Conservation (phyloP, 1,140 invertebrate species). For the Drosophila sp. region DNA sequence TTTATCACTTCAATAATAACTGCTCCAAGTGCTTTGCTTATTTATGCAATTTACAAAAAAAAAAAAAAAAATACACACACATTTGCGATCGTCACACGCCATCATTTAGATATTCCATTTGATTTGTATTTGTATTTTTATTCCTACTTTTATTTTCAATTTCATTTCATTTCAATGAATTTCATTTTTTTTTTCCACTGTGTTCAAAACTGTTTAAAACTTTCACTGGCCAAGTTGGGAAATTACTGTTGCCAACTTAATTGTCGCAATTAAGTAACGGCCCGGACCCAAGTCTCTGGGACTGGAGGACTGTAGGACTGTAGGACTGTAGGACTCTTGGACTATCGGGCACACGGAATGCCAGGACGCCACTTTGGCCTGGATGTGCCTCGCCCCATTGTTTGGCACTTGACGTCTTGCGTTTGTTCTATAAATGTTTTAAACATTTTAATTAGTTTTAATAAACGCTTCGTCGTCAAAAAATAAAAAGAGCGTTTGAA, state of each 20-base stretch:
- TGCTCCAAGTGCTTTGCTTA: slow-evolving; percentile 5
- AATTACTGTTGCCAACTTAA: slow-evolving; percentile 59
- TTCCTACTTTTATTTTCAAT: slow-evolving; percentile 12
- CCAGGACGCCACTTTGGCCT: background rate
- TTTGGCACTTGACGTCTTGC: slow-evolving; percentile 50
- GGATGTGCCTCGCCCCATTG: slow-evolving; percentile 22
- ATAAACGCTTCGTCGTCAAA: slow-evolving; percentile 48
- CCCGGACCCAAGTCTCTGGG: slow-evolving; percentile 1
- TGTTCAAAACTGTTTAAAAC: slow-evolving; percentile 29
- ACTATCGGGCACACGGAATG: background rate
- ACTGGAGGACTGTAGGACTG: too few relatives aligned
- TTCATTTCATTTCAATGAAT: slow-evolving; percentile 9
- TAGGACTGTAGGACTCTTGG: too few relatives aligned
- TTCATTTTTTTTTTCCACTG: background rate
- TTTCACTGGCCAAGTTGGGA: slow-evolving; percentile 46
- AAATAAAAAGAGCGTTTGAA: slow-evolving; percentile 17
- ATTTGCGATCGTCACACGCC: slow-evolving; percentile 5
- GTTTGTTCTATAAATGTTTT: slow-evolving; percentile 60
- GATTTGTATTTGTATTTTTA: slow-evolving; percentile 11
- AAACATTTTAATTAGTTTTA: slow-evolving; percentile 66
- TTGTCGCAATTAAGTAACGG: slow-evolving; percentile 56
- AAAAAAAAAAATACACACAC: background rate
- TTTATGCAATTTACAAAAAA: slow-evolving; percentile 20
- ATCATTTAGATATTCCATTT: slow-evolving; percentile 21
- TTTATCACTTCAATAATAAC: slow-evolving; percentile 5